These are phyloP conservation scores for Xiphophorus birchmanni DNA, from an alignment of 2,797 vertebrate species.

Conservation along the genomic window DNA sequence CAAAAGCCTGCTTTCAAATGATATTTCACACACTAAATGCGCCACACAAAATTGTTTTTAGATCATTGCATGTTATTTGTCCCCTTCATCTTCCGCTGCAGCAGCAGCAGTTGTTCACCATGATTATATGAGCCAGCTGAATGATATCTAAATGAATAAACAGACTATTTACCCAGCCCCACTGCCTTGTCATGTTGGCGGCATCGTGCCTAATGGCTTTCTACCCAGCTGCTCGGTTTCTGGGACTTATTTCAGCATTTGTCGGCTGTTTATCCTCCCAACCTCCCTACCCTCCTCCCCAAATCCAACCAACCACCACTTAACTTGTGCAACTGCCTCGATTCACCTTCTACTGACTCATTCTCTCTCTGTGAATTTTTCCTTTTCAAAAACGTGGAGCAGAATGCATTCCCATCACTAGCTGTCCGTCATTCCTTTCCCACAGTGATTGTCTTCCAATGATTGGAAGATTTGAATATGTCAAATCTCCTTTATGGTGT, in stretches of 20 bases:
- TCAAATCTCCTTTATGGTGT: slow-evolving; percentile 93
- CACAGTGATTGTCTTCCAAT: slow-evolving; percentile 89
- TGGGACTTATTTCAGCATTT: slow-evolving; percentile 87
- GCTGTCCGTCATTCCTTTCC: slow-evolving; percentile 94
- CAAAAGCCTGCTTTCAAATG: slow-evolving; percentile 57
- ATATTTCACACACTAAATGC: slow-evolving; percentile 64
- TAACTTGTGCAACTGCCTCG: slow-evolving; percentile 77
- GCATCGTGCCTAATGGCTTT: slow-evolving; percentile 81
- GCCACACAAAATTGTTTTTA: slow-evolving; percentile 69
- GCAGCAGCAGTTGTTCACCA: slow-evolving; percentile 63
- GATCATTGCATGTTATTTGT: slow-evolving; percentile 63
- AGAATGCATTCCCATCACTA: slow-evolving; percentile 90
- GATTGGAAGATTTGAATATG: slow-evolving; percentile 87
- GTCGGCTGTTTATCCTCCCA: slow-evolving; percentile 91
- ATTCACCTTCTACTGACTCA: slow-evolving; percentile 77
- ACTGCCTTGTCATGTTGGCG: slow-evolving; percentile 87
- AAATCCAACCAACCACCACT: slow-evolving; percentile 25
- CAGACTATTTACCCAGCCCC: slow-evolving; percentile 90
- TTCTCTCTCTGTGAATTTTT: slow-evolving; percentile 87
- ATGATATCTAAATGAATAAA: slow-evolving; percentile 86
- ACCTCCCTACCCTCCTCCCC: slow-evolving; percentile 40
- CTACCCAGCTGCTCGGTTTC: slow-evolving; percentile 87
- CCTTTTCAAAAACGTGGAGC: slow-evolving; percentile 87
- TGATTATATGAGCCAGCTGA: slow-evolving; percentile 68
- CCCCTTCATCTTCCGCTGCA: slow-evolving; percentile 63